Base-by-base conservation (phyloP, 2,888 invertebrate species). In the Litoditis marina region DNA sequence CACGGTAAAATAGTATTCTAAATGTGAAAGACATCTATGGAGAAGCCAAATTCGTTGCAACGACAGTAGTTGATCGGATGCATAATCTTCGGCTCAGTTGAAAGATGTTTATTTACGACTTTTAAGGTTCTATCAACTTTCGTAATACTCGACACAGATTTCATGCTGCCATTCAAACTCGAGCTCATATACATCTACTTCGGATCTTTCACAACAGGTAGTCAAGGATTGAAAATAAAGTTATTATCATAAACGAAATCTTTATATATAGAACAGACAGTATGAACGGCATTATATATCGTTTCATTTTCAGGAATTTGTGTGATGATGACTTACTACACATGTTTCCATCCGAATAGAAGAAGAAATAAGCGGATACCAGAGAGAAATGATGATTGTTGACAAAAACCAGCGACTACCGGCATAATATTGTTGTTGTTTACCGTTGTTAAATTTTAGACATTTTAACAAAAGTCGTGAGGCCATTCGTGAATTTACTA, bases 341-440 rank as follows among this genome's bases (percentile, higher is more conserved):
- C 42, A 1, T 76, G 59, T 52, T 74, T 69, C 57, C 78, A 78
- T 51, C 78, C 78, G 16, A 75, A 69, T 25, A 34, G 69, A 16
- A 34, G 72, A 46, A 54, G 63, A 39, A 54, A 60, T 32, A 34
- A 54, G 28, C 22, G 63, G 16, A 62, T 62, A 36, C 42, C 25
- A 19, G 13, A 11, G 25, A 22, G 8, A 11, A 47, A 19, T 19
- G 47, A 47, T 13, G 47, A 47, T n/a, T n/a, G n/a, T n/a, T n/a
- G n/a, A n/a, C n/a, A n/a, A n/a, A n/a, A n/a, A n/a, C n/a, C n/a
- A n/a, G n/a, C n/a, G n/a, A n/a, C n/a, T n/a, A n/a, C n/a, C n/a
- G n/a, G n/a, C n/a, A n/a, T n/a, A n/a, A n/a, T n/a, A n/a, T n/a
- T n/a, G n/a, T n/a, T n/a, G n/a, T n/a, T n/a, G n/a, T n/a, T n/a